Conservation (phyloP, 2,888 invertebrate genomes). For the Prosopocoilus inquinatus region DNA sequence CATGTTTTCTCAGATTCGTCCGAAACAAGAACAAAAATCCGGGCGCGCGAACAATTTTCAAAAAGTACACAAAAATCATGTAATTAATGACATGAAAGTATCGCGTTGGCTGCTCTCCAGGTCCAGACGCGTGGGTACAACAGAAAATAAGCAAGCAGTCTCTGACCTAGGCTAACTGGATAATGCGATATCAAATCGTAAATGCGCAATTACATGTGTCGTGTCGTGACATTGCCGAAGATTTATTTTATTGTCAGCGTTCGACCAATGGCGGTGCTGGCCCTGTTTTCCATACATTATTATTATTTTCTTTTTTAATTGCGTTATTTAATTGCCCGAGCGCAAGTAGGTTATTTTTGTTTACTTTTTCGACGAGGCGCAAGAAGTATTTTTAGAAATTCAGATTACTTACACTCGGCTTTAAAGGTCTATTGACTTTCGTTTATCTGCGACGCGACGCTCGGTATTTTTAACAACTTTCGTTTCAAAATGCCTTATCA, state of each 20-base stretch:
- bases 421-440: too few relatives aligned
- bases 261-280: not conserved
- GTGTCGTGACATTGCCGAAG: constrained; percentile 41
- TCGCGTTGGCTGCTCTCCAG: constrained; percentile 32
- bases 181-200: constrained; percentile 41
- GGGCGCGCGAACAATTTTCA: not conserved
- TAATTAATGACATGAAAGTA: constrained; percentile 28
- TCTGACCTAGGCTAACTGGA: constrained; percentile 27
- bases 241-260: constrained; percentile 19
- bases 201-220: constrained; percentile 48
- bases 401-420: too few relatives aligned
- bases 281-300: too few relatives aligned
- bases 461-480: too few relatives aligned
- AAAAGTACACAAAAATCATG: constrained; percentile 15
- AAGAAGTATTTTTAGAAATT: too few relatives aligned
- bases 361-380: too few relatives aligned
- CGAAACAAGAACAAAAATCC: not conserved
- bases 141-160: constrained; percentile 21
- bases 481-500: too few relatives aligned
- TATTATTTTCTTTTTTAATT: too few relatives aligned
- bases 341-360: too few relatives aligned
- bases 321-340: too few relatives aligned
- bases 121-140: constrained; percentile 27
- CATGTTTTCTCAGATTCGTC: constrained; percentile 1
- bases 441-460: too few relatives aligned